Evolutionary conservation across 1,140 invertebrate species (phyloP).

Genomic region (Orchesella cincta): DNA sequence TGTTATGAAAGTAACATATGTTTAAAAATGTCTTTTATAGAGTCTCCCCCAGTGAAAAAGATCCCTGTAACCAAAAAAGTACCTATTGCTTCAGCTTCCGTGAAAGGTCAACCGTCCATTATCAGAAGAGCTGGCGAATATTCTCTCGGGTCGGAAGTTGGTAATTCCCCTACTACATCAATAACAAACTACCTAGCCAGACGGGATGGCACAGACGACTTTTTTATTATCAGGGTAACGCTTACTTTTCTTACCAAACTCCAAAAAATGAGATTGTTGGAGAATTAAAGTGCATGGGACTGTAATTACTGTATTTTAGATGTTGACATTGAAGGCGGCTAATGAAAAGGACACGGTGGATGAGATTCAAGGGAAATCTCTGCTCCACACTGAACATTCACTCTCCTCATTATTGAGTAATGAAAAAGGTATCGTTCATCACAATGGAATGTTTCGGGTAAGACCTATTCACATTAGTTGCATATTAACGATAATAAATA

Average conservation of each 20-base stretch:
- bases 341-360: background rate
- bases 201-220: background rate
- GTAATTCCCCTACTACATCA: constrained; percentile 74
- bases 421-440: background rate
- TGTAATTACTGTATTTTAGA: background rate
- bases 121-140: constrained; percentile 70
- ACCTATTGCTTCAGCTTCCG: background rate
- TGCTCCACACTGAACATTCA: background rate
- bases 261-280: background rate
- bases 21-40: too few species aligned
- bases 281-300: background rate
- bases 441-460: background rate
- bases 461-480: background rate
- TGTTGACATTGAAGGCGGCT: background rate
- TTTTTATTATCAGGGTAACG: background rate
- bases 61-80: too few species aligned
- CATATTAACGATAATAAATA: background rate
- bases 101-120: background rate
- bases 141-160: constrained; percentile 70
- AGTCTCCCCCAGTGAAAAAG: too few species aligned
- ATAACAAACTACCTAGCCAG: constrained; percentile 61
- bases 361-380: background rate
- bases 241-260: background rate
- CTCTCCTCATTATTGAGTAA: background rate
- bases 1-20: too few species aligned